Conservation (phyloP, 1,140 invertebrate genomes). For the Drosophila miranda region DNA sequence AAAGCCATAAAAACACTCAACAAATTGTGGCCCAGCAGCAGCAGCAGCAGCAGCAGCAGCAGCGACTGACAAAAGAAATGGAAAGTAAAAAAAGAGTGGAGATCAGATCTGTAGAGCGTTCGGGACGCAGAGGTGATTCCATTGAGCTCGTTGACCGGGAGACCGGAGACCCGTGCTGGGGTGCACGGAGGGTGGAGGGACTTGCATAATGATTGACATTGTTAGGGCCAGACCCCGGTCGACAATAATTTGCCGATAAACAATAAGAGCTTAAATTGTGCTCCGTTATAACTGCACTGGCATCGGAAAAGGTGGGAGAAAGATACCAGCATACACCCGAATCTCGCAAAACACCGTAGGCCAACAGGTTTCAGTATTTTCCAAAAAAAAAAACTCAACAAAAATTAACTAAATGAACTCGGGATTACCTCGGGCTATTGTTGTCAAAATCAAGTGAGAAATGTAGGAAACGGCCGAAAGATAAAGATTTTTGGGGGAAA, state of each 20-base stretch:
- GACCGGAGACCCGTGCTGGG: constrained; percentile 29
- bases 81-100: constrained; percentile 58
- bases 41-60: constrained; percentile 42
- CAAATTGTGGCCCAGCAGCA: constrained; percentile 35
- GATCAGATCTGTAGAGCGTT: no score
- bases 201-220: constrained; percentile 79
- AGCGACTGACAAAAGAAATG: constrained; percentile 71
- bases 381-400: constrained; percentile 27
- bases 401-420: constrained; percentile 39
- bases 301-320: not conserved
- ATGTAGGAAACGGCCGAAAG: not conserved
- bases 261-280: constrained; percentile 59
- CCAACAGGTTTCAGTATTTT: constrained; percentile 63
- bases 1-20: constrained; percentile 12
- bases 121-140: constrained; percentile 31
- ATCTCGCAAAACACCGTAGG: constrained; percentile 60
- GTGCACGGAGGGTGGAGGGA: not conserved
- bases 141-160: constrained; percentile 63
- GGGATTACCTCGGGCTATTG: constrained; percentile 14
- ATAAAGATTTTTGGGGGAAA: constrained; percentile 7
- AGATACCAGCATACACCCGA: not conserved
- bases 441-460: constrained; percentile 11
- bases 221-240: constrained; percentile 20
- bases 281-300: constrained; percentile 65
- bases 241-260: constrained; percentile 70